phyloP scores from a whole-genome alignment of 2,888 invertebrate genomes.

The Saturnia pavonia region DNA sequence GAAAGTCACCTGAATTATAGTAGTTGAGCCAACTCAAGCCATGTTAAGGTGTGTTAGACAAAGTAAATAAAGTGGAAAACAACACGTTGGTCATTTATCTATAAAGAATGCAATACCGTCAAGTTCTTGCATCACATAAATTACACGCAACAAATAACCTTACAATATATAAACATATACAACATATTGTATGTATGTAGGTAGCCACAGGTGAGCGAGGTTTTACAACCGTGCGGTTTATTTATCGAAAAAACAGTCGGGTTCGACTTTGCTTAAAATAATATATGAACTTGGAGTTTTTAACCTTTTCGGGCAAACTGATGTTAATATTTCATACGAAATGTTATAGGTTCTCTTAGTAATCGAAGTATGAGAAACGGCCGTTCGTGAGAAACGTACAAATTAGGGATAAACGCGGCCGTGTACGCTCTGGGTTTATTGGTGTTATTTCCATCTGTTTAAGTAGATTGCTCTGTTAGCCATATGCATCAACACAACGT shows the following conservation, averaged over 20 bases:
- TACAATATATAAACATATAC: not conserved
- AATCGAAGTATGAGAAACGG: not conserved
- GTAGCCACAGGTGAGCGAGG: not conserved
- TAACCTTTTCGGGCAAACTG: not conserved
- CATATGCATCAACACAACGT: not conserved
- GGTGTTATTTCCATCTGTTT: not conserved
- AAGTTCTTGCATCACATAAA: conserved; percentile 23
- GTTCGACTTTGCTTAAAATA: not conserved
- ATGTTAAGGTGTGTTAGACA: not conserved
- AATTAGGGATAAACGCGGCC: not conserved
- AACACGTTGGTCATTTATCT: conserved; percentile 20
- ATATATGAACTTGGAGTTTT: conserved; percentile 1
- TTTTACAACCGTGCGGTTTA: not conserved
- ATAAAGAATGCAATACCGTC: conserved; percentile 24
- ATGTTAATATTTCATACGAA: not conserved
- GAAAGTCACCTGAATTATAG: not conserved
- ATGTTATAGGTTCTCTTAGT: not conserved
- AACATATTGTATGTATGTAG: not conserved
- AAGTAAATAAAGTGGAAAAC: not conserved
- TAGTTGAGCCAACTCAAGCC: not conserved
- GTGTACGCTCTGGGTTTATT: not conserved
- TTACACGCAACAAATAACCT: conserved; percentile 19
- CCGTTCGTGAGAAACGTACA: not conserved
- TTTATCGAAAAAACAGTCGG: not conserved
- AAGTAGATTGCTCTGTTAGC: not conserved